Conservation (phyloP, 2,113 vertebrate genomes). For the Bombycilla garrulus region DNA sequence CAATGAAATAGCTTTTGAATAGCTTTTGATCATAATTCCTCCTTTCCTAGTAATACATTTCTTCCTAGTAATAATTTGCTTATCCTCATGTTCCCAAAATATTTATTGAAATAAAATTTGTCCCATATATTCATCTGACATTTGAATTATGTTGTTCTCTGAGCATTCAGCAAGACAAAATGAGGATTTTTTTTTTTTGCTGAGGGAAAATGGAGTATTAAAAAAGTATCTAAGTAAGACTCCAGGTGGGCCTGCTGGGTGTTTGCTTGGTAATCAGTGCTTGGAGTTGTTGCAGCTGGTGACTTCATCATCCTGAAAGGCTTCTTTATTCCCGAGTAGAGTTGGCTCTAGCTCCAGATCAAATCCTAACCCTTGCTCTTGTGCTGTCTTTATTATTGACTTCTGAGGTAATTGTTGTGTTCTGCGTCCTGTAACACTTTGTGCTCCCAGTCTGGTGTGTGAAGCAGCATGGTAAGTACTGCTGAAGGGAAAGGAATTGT, state of each 20-base stretch:
- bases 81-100: background rate
- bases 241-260: background rate
- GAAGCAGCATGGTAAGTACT: background rate
- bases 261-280: background rate
- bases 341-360: background rate
- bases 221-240: too few relatives aligned
- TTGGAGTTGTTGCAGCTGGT: background rate
- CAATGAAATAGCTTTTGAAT: background rate
- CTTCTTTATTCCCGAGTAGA: background rate
- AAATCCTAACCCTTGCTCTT: too few relatives aligned
- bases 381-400: background rate
- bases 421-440: rapidly evolving
- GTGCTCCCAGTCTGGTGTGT: rapidly evolving
- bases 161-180: background rate
- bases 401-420: background rate
- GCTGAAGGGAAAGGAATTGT: background rate
- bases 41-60: background rate
- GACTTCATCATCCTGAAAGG: background rate
- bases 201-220: background rate
- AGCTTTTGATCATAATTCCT: background rate
- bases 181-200: background rate
- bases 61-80: background rate
- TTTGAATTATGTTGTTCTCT: background rate
- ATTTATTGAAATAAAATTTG: background rate
- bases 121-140: background rate